These are phyloP conservation scores for Ivindomyrus marchei DNA, from an alignment of 2,113 vertebrate species.

Conservation along the genomic window DNA sequence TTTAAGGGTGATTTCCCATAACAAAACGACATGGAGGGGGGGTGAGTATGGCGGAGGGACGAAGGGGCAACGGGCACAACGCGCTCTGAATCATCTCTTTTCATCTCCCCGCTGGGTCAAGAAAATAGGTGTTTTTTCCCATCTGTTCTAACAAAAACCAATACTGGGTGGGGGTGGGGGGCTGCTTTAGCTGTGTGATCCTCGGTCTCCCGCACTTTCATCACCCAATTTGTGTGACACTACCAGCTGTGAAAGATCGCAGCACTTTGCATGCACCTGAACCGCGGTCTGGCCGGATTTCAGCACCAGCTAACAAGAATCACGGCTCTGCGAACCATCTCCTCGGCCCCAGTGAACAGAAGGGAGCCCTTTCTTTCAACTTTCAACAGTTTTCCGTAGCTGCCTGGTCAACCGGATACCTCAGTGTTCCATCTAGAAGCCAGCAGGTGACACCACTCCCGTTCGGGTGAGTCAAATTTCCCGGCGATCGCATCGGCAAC, in stretches of 20 bases:
- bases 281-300: neutral
- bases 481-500: neutral
- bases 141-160: neutral
- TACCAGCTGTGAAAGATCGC: neutral
- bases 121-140: slow-evolving; percentile 8
- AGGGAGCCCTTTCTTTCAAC: neutral
- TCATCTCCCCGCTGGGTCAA: neutral
- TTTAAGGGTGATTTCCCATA: slow-evolving; percentile 53
- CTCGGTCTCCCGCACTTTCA: neutral
- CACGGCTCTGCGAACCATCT: neutral
- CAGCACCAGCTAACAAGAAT: neutral
- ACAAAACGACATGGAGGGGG: slow-evolving; percentile 47
- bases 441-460: neutral
- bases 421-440: neutral
- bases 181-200: neutral
- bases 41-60: slow-evolving; percentile 34
- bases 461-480: neutral
- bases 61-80: slow-evolving; percentile 20
- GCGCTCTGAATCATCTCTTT: neutral
- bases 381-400: neutral
- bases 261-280: neutral
- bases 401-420: neutral
- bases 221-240: neutral
- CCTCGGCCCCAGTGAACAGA: neutral
- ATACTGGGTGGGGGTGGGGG: neutral